Evolutionary conservation across 2,888 invertebrate species (phyloP), one percentile per base, ranked within the genome.

Genomic region (Mesochorus sp.): DNA sequence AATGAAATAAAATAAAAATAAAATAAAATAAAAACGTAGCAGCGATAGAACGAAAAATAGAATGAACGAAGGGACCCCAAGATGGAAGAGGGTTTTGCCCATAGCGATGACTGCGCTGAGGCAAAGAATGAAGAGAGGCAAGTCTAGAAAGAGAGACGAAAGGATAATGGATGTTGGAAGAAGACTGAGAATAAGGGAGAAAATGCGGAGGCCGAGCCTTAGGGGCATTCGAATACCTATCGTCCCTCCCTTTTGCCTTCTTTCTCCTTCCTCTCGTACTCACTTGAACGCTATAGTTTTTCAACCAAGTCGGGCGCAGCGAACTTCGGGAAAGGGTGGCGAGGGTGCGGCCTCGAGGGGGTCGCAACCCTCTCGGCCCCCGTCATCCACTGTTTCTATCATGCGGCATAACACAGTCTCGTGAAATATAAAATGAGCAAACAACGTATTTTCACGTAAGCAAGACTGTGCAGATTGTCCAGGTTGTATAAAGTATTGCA

Each of bases 161-260:
- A 81, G 80, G 81, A 57, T 31, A 64, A 71, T 42, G 64, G 64
- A 62, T 49, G 64, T 26, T 26, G 37, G 51, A 21, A 31, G 66
- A 44, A 53, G 66, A 64, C 51, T 19, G 64, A 53, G 57, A 47
- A n/a, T n/a, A 31, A 80, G 12, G 73, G 81, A 80, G 70, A 75
- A 79, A 71, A n/a, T n/a, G 77, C 71, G 78, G 76, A 73, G 80
- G 79, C 67, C 67, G 83, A 82, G 80, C 83, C 85, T 83, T 61
- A 62, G 55, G 79, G 85, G 85, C 86, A 85, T 84, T 86, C 83
- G 83, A 86, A 87, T 86, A 82, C 80, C 81, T 82, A 76, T 75
- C 77, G 75, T 80, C 61, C 70, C 39, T 6, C 39, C 12, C 49
- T 71, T 75, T 80, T 66, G 24, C 70, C 19, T 61, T 67, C 17